Base-by-base conservation (phyloP, 1,140 invertebrate species). In the Mizuhopecten yessoensis region DNA sequence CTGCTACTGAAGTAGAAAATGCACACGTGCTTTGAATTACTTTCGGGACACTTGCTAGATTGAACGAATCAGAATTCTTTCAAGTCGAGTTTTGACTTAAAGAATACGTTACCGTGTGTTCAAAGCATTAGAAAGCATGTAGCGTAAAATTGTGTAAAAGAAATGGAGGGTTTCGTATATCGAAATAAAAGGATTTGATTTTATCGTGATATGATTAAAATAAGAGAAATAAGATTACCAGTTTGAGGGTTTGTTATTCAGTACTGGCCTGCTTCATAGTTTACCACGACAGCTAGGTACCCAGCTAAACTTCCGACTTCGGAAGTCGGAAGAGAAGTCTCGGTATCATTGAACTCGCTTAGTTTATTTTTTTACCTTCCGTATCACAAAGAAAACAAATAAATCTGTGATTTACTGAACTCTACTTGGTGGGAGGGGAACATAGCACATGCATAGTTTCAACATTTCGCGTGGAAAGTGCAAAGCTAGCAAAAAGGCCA, bases 11-110 rank as follows among this genome's bases (percentile, higher is more conserved):
- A 75, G 57, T 75, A 75, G 57, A 75, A 75, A n/a, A n/a, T 75
- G 57, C 57, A 75, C 57, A 75, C 57, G 57, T 75, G 57, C 57
- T 75, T 75, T 75, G 57, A n/a, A 75, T 75, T 75, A 75, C 57
- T 75, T 75, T 75, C 57, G n/a, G n/a, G 17, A 17, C 57, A 75
- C 57, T 75, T 75, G 57, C 57, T 75, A 75, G 57, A 75, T 29
- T 75, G 57, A 75, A 11, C n/a, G 57, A 75, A 75, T 75, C 29
- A 75, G 57, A 75, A 75, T 75, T 75, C 57, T n/a, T 75, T 75
- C n/a, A 9, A 49, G 57, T 17, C 57, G 57, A 75, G 23, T 29
- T 75, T 75, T 29, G 57, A 29, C 57, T 75, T 75, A 23, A 75
- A 75, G 57, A 75, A 75, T 75, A 75, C 5, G 45, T 57, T 57